These are phyloP conservation scores for Cyprinella venusta DNA, from an alignment of 2,797 vertebrate species.

Conservation along the genomic window DNA sequence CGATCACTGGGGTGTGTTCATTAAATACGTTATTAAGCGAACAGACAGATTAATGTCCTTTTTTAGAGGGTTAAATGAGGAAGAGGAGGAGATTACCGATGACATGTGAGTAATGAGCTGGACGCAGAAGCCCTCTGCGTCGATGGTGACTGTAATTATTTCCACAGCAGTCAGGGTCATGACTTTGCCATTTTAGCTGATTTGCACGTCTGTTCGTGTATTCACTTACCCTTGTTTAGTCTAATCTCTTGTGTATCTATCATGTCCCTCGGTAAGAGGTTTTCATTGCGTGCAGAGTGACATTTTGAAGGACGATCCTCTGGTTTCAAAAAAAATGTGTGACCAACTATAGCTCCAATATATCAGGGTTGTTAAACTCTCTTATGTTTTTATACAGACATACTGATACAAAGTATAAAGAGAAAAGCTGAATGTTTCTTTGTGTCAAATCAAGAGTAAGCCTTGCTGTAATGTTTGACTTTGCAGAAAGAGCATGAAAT, in stretches of 20 bases:
- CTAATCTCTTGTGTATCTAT: conserved; percentile 45
- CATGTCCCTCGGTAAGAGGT: conserved; percentile 29
- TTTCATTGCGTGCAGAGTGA: conserved; percentile 35
- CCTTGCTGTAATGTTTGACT: conserved; percentile 28
- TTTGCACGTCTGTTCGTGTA: conserved; percentile 46
- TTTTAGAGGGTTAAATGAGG: conserved; percentile 45
- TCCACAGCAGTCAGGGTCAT: conserved; percentile 50
- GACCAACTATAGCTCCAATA: not conserved
- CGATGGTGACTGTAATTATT: conserved; percentile 48
- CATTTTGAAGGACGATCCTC: conserved; percentile 28
- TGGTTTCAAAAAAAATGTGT: not conserved
- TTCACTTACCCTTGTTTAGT: conserved; percentile 49
- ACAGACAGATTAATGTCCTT: conserved; percentile 40
- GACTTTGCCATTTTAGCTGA: conserved; percentile 50
- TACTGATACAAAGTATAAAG: conserved; percentile 1
- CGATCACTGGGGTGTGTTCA: conserved; percentile 35
- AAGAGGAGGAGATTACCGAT: conserved; percentile 42
- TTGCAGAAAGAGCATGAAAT: conserved; percentile 26
- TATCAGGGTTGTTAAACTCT: not conserved
- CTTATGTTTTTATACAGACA: not conserved
- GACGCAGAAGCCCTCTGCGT: conserved; percentile 36
- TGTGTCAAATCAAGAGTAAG: not conserved
- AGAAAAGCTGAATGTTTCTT: not conserved
- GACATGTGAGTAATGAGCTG: conserved; percentile 48
- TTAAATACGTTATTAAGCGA: conserved; percentile 40